phyloP scores from a whole-genome alignment of 1,140 invertebrate genomes.

The Pseudomyrmex gracilis region DNA sequence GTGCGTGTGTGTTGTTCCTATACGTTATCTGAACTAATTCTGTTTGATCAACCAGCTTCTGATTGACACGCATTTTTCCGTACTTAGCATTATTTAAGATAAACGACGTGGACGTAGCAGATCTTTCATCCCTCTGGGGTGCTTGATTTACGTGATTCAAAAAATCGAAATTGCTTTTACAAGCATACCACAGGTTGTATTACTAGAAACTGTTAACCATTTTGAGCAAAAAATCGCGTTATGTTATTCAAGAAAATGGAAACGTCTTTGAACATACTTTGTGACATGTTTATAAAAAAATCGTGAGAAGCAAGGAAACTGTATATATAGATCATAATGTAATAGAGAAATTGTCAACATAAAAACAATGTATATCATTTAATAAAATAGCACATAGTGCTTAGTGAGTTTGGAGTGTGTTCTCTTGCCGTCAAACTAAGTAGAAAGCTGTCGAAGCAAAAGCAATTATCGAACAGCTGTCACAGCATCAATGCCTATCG shows the following conservation, averaged over 20 bases:
- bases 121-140: too few species aligned
- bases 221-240: background rate
- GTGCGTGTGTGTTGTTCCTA: too few species aligned
- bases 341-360: constrained; percentile 27
- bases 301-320: background rate
- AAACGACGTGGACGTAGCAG: too few species aligned
- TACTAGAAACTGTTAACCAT: background rate
- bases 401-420: constrained; percentile 43
- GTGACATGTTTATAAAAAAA: background rate
- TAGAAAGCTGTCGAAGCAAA: constrained; percentile 52
- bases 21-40: too few species aligned
- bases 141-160: background rate
- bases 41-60: too few species aligned
- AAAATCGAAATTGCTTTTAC: background rate
- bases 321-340: background rate
- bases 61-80: too few species aligned
- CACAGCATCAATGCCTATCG: constrained; percentile 60
- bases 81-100: too few species aligned
- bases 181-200: background rate
- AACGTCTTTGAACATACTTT: background rate
- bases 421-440: constrained; percentile 40
- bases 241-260: constrained; percentile 8
- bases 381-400: constrained; percentile 47
- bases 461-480: constrained; percentile 66
- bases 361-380: constrained; percentile 34